Base-by-base conservation (phyloP, 2,797 vertebrate genomes). In the Liparis tanakae region DNA sequence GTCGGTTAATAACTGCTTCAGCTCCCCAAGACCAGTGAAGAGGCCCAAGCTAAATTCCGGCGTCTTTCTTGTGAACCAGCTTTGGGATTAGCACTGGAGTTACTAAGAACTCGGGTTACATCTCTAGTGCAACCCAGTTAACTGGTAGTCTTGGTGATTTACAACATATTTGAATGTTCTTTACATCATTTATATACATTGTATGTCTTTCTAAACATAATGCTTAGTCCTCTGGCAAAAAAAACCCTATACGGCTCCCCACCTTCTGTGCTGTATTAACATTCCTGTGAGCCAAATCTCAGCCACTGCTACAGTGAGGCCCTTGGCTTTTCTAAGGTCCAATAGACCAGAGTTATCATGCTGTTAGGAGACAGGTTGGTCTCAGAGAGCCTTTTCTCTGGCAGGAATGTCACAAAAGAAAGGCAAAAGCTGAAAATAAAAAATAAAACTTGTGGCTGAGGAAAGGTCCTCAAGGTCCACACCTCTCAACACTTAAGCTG, bases 351-450 rank as follows among this genome's bases (percentile, higher is more conserved):
- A 58, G 69, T 74, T 68, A 82, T 84, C 89, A 67, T 61, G 88
- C 88, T 84, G 85, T 86, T 85, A 74, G 73, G 67, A 88, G 87
- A 87, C 84, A 76, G 85, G 77, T 85, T 75, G 73, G 75, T 77
- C 72, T 67, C 70, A 77, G 25, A 87, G 76, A 83, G 82, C 78
- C 80, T 76, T 83, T 85, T 80, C 67, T 75, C 70, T 77, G 85
- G 79, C 85, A 90, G 79, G 78, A 81, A 86, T 88, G 91, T 88
- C 82, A 84, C 75, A 75, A 71, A 84, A 84, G 77, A 85, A 88
- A 84, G 83, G 75, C 67, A 67, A 81, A 85, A 81, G 74, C 67
- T 63, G 33, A 48, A 85, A 83, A 79, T 53, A 63, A 74, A 30
- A 44, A 50, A 70, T 22, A 79, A 79, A 77, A 78, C 77, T 56